Evolutionary conservation across 2,113 vertebrate species (phyloP), one percentile per base, ranked within the genome.

Genomic region (Festucalex cinctus): DNA sequence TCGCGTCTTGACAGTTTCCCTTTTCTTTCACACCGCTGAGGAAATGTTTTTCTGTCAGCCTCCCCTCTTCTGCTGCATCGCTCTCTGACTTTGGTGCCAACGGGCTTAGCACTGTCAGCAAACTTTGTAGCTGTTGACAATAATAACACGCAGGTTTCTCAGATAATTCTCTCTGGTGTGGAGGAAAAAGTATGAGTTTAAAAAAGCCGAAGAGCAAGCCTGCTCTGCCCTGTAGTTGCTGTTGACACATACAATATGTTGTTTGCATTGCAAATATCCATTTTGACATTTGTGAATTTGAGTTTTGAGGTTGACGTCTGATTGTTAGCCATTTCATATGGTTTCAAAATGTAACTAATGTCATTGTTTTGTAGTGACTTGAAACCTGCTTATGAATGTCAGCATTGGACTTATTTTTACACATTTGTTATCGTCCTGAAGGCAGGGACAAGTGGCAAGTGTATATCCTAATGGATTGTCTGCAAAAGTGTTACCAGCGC

Each of bases 321-420:
- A 13, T 39, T 54, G 51, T 14, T 28, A 28, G 22, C 12, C 12
- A 28, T 2, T 9, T n/a, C 2, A 12, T 53, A 2, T 53, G 49
- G 19, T 53, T 53, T 53, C 22, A 53, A 13, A 53, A 56, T 17
- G 13, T 28, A 14, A 8, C 22, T 39, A 39, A 7, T 24, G 44
- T 57, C 43, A 66, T 36, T 20, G 24, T 49, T 59, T 41, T 13
- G 32, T 3, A 49, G 36, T 65, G 65, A 69, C 68, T 73, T 70
- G 39, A 53, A 49, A 53, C 22, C 48, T 53, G 49, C 48, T 80
- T 64, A 67, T 5, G 32, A 73, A 75, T 61, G 9, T 9, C 35
- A 77, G 78, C 73, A 56, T 60, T 72, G 72, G 81, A 57, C 69
- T 77, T 20, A 71, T 77, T 63, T 78, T 12, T 77, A 78, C 78